Base-by-base conservation (phyloP, 2,797 vertebrate species). In the Rachycentron canadum region DNA sequence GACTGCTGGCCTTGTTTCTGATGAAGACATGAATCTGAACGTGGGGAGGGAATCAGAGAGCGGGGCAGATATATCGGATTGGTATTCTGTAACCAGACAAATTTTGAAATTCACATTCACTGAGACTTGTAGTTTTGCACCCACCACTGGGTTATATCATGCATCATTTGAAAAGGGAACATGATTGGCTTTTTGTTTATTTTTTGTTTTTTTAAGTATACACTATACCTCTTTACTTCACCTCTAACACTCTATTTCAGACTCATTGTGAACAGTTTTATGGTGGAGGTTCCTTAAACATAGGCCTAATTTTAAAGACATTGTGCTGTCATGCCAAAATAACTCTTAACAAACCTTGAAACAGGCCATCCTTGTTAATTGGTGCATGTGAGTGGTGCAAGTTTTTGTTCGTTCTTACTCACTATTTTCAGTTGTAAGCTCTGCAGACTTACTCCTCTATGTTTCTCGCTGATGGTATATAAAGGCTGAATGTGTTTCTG, bases 11-110 rank as follows among this genome's bases (percentile, higher is more conserved):
- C 87, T 89, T 89, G 87, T 82, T 82, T 36, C 82, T 47, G 72
- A 88, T 84, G 76, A 86, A 92, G 80, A 90, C 80, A 73, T 83
- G 69, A 74, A 79, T 75, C 73, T 86, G 78, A 76, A 71, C 59
- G 69, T 14, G 36, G 76, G 30, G 47, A 45, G n/a, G 8, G 52
- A 65, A 58, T 58, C 21, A 50, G 55, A 63, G 62, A 19, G 56
- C 19, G 59, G 56, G n/a, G 34, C 61, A 43, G 73, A 41, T 83
- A 69, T 26, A 16, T 61, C 30, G 58, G 60, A 26, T 50, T 62
- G 23, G 32, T 40, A 59, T 30, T 45, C 65, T 68, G 25, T 73
- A 17, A 55, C 40, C 23, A 21, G 40, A 21, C 17, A 52, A 5
- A 67, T 50, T 26, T 12, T 40, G 55, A 75, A 66, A 62, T 52